Evolutionary conservation across 2,113 vertebrate species (phyloP), one percentile per base, ranked within the genome.

Genomic region (Phasianus colchicus): DNA sequence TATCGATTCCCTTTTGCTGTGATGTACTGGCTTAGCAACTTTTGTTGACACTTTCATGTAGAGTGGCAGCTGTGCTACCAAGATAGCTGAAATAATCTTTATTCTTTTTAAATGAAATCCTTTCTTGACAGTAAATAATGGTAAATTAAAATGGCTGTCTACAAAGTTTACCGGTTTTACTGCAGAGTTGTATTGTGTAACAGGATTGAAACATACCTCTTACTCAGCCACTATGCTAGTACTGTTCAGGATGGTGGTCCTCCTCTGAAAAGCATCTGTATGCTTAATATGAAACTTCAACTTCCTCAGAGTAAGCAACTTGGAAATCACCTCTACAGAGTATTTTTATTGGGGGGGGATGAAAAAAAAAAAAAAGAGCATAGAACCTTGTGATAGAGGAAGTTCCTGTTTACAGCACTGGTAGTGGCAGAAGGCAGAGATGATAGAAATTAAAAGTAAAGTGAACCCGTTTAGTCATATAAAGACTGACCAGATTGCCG

Each of bases 11-110:
- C 30, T 78, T 71, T 69, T 63, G 34, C 58, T 86, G 58, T 80
- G 81, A 74, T 89, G 60, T 79, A 72, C 88, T 96, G 70, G 66
- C 73, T 40, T 61, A 84, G 45, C 45, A 82, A 82, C 74, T 93
- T 95, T 22, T 92, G 43, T 78, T 93, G 92, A 88, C 11, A 4
- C 77, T 90, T 80, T 29, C 32, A 73, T 84, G 83, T 75, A 69
- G 61, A 67, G 27, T 86, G 52, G 71, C 52, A 84, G 77, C 74
- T 90, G 90, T 92, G 89, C 54, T 73, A 63, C 71, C 45, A 73
- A 80, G 81, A 70, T 82, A 89, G 40, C 81, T 63, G 70, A 87
- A 89, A 74, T 88, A 55, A 80, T 88, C 63, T 45, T 66, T 88
- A 42, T 85, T 78, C 58, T 82, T 85, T 72, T 91, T 74, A 90